Evolutionary conservation across 2,888 invertebrate species (phyloP), one percentile per base, ranked within the genome.

Genomic region (Orthosia incerta): DNA sequence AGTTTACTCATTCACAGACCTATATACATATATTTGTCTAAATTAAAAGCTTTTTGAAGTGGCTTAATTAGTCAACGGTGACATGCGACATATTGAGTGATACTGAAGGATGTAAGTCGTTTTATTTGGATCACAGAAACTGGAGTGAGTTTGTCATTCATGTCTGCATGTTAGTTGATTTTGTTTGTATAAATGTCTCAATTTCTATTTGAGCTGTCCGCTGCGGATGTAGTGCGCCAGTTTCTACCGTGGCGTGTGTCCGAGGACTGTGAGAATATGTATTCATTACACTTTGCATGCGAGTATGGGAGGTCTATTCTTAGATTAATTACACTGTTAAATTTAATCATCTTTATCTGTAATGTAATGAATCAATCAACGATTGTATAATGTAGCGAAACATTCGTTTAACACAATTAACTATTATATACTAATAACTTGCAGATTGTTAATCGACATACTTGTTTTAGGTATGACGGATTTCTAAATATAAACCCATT

Each of bases 141-240:
- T 82, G 82, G 87, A 88, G 85, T 84, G 69, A 79, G 71, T 70
- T 76, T 80, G 83, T 86, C 80, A 78, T 81, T 87, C 75, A 76
- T 84, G 83, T 79, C 68, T 68, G 61, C 64, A 76, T 67, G 82
- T 73, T 74, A 62, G 80, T 82, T 80, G 82, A 85, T 82, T 87
- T 86, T 82, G 82, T 85, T 85, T 79, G 75, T 84, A 80, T 81
- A 83, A 84, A 84, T 84, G 82, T 83, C 71, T 88, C 82, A 87
- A 86, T 85, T 83, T 87, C 77, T 77, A 74, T 75, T 83, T 75
- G 84, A 83, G 81, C 76, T 79, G 71, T 80, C 76, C 66, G 77
- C 78, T 79, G 74, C 91, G 92, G 92, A 93, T 91, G 91, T 91
- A 80, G 82, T 84, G 91, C 73, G 83, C 92, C 76, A 91, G 88